Base-by-base conservation (phyloP, 2,888 invertebrate species). In the Nemoura dubitans region DNA sequence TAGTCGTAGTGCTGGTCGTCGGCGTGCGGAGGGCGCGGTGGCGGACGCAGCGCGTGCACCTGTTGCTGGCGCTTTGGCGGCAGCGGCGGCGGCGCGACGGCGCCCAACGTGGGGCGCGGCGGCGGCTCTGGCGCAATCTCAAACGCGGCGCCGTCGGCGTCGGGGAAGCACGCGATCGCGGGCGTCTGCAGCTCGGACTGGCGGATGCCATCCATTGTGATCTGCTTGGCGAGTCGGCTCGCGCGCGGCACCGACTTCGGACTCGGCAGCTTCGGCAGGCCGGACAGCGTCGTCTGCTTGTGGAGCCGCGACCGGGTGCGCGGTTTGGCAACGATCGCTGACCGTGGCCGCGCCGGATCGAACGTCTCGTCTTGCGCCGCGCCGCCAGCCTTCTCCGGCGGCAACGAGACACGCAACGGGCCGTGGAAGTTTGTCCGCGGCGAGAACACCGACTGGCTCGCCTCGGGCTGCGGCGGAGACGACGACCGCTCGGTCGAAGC, bases 61-160 rank as follows among this genome's bases (percentile, higher is more conserved):
- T 92, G 93, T 80, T 93, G 92, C 89, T 94, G 94, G 89, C 95
- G 95, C 90, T 95, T 96, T 21, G 96, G 96, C 27, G 96, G 93
- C 90, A 96, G 91, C 1, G 96, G 96, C 0, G 96, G 96, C 1
- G 96, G 96, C 90, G 95, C 95, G 6, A 94, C 93, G 89, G 93
- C 93, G 91, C 94, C 94, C 25, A 94, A 93, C 0, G 93, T 93
- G 5, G 95, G 94, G 7, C 96, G 93, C 0, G 96, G 96, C 0
- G 96, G 96, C 25, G 94, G 94, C 89, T 92, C 96, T 89, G 92
- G 96, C 90, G 94, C 93, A 87, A 88, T 87, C 85, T 92, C 92
- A 86, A 85, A 86, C 80, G 91, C 88, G 87, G 92, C 92, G 16
- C 91, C 90, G 36, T 91, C 91, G 80, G 85, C 76, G 27, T 86